A percentile compares a stretch with the other conserved stretches of the same genome.
phyloP scores from a whole-genome alignment of 2,113 vertebrate species.

The Cranoglanis bouderius region DNA sequence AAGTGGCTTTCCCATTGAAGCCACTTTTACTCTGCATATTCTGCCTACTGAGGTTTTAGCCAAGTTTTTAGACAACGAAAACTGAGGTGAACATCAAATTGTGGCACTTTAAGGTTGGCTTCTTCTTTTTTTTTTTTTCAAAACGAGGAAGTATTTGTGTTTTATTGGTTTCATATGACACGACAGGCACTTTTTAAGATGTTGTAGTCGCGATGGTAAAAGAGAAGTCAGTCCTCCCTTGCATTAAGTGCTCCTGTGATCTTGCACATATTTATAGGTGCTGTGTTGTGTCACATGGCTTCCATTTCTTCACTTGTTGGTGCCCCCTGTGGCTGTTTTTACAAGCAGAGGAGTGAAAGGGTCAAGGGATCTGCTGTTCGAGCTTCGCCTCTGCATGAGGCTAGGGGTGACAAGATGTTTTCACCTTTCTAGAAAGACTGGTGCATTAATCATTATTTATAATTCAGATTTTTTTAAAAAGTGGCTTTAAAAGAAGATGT shows the following conservation, averaged over 20 bases:
- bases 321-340: conserved; percentile 75
- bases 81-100: conserved; percentile 51
- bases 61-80: not conserved
- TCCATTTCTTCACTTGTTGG: conserved; percentile 77
- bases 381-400: conserved; percentile 37
- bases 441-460: conserved; percentile 23
- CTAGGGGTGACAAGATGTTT: not conserved
- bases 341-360: conserved; percentile 74
- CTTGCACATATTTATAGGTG: conserved; percentile 78
- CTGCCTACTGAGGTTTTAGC: not conserved
- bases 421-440: conserved; percentile 15
- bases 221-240: conserved; percentile 70
- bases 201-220: conserved; percentile 79
- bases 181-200: conserved; percentile 77
- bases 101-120: conserved; percentile 55
- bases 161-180: conserved; percentile 82
- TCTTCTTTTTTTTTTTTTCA: conserved; percentile 7
- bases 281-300: conserved; percentile 81
- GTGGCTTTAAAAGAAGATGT: not conserved
- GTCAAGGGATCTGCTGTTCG: conserved; percentile 67
- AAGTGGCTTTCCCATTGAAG: not conserved
- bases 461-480: not conserved
- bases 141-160: conserved; percentile 72
- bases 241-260: conserved; percentile 78
- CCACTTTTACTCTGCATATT: not conserved